Percentiles rank a stretch among this genome's conserved stretches.
Evolutionary conservation across 2,113 vertebrate species (phyloP).

Genomic region (Kryptolebias marmoratus): DNA sequence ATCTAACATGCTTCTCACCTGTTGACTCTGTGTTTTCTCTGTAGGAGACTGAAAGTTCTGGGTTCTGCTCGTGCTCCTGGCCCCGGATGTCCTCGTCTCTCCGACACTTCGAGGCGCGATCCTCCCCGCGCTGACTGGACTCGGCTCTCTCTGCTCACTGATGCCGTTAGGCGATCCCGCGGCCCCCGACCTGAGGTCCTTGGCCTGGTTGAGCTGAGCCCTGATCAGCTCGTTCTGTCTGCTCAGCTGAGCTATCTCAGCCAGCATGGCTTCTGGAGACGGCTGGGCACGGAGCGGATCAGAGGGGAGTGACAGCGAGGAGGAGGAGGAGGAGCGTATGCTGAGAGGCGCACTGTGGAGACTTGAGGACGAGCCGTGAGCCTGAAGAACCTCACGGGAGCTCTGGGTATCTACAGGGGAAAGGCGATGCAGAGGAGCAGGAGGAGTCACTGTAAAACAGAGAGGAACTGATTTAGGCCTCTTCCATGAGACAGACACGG

Average conservation of each 20-base stretch:
- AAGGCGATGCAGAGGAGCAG: background rate
- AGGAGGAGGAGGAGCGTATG: conserved; percentile 56
- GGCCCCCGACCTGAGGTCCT: conserved; percentile 1
- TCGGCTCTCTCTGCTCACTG: background rate
- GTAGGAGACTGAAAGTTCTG: conserved; percentile 12
- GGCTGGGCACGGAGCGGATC: conserved; percentile 50
- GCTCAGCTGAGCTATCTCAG: conserved; percentile 83
- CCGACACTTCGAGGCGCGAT: conserved; percentile 29
- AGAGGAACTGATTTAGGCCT: background rate
- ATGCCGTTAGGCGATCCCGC: conserved; percentile 1
- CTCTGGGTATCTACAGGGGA: conserved; percentile 12
- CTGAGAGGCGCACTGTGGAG: conserved; percentile 63
- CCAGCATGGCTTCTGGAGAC: conserved; percentile 74
- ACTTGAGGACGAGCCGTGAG: conserved; percentile 52
- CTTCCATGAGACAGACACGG: background rate
- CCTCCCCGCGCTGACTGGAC: conserved; percentile 31
- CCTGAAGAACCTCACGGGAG: conserved; percentile 52
- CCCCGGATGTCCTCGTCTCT: conserved; percentile 25
- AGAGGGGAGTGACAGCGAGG: conserved; percentile 43
- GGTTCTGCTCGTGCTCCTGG: conserved; percentile 35
- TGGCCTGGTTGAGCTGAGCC: conserved; percentile 79
- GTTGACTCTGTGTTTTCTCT: conserved; percentile 18
- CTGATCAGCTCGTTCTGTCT: conserved; percentile 85
- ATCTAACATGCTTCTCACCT: conserved; percentile 43
- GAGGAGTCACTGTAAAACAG: conserved; percentile 19